Evolutionary conservation across 2,888 invertebrate genomes (phyloP).

Genomic region (Uloborus plumipes): DNA sequence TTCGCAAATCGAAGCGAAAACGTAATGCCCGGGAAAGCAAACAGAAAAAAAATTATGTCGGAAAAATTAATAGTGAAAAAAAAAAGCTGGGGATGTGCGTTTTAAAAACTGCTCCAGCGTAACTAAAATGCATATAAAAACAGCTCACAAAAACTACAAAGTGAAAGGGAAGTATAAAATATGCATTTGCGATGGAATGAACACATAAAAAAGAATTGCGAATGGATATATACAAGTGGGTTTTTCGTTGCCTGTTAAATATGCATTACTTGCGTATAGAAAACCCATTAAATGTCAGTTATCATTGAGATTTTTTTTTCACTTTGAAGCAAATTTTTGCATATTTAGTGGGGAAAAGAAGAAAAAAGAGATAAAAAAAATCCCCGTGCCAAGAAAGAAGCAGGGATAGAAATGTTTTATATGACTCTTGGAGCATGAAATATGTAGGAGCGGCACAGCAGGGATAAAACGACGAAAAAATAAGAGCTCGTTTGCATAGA

Average conservation of each 20-base stretch:
- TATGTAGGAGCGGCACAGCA: conserved; percentile 40
- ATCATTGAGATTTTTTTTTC: conserved; percentile 48
- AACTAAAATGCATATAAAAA: conserved; percentile 56
- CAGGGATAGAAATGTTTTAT: conserved; percentile 49
- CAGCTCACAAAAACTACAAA: conserved; percentile 25
- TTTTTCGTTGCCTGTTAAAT: conserved; percentile 59
- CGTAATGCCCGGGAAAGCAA: conserved; percentile 42
- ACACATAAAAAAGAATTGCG: conserved; percentile 32
- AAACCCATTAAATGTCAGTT: conserved; percentile 63
- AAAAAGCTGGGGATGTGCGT: conserved; percentile 26
- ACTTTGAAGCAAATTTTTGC: conserved; percentile 49
- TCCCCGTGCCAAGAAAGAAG: neutral
- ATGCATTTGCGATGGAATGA: conserved; percentile 51
- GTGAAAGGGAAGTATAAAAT: conserved; percentile 56
- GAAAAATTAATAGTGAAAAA: conserved; percentile 41
- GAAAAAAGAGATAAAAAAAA: neutral
- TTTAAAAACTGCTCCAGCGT: conserved; percentile 54
- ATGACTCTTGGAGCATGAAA: conserved; percentile 58
- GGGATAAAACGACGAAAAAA: conserved; percentile 2
- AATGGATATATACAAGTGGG: conserved; percentile 51
- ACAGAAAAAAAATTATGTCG: conserved; percentile 38
- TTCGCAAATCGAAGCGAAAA: conserved; percentile 9
- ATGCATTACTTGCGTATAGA: conserved; percentile 61
- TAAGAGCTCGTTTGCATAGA: neutral
- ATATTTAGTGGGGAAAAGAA: conserved; percentile 36